phyloP scores from a whole-genome alignment of 92 coral and sea anemone genomes.

The Ricordea florida region DNA sequence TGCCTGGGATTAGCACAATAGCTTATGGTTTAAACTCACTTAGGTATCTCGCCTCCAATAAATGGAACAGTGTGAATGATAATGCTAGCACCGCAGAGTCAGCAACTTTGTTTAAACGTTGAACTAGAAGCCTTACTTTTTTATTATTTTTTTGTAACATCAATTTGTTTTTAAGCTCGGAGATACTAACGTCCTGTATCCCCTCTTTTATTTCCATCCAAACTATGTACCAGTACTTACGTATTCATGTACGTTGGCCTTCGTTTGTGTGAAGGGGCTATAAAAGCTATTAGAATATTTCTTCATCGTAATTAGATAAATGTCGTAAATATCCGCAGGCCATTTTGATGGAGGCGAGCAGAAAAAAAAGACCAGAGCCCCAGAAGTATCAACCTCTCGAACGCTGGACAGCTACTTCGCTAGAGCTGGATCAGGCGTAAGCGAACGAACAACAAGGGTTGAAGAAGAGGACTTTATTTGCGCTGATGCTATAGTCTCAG shows the following conservation, averaged over 20 bases:
- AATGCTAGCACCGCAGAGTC: no score
- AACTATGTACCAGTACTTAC: no score
- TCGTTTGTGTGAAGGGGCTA: no score
- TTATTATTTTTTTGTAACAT: no score
- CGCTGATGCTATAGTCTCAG: constrained; percentile 13
- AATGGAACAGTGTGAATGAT: no score
- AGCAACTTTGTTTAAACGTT: no score
- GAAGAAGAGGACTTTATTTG: background rate
- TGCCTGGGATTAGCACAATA: background rate
- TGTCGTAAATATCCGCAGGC: background rate
- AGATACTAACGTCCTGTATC: no score
- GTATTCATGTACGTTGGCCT: no score
- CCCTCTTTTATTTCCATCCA: no score
- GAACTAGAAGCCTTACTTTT: no score
- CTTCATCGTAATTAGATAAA: constrained; percentile 1
- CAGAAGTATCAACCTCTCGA: background rate
- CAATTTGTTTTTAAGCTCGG: no score
- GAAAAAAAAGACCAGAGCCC: background rate
- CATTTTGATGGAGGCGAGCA: background rate
- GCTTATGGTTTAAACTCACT: background rate
- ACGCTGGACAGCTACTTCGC: background rate
- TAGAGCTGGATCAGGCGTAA: background rate
- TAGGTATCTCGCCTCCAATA: no score
- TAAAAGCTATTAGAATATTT: background rate
- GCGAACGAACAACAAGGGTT: constrained; percentile 1